These are phyloP conservation scores for Trichonephila inaurata DNA, from an alignment of 1,140 invertebrate genomes.

Conservation along the genomic window DNA sequence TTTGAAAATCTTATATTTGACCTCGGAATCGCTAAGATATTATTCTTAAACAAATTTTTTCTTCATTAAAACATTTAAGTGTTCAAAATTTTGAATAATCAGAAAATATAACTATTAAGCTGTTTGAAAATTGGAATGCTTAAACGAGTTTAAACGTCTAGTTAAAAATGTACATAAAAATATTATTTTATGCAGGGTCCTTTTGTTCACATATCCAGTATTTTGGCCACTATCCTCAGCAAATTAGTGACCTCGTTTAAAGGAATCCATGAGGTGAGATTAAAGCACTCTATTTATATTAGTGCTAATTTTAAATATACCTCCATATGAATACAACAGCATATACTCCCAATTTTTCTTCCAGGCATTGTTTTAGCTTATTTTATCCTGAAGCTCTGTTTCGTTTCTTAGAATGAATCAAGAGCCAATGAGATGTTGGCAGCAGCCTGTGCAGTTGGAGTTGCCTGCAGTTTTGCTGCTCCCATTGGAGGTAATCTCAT, in stretches of 20 bases:
- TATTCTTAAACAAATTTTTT: no score
- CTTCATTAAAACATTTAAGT: no score
- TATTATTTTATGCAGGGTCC: conserved; percentile 80
- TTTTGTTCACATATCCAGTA: conserved; percentile 91
- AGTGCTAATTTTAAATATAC: background rate
- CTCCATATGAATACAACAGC: conserved; percentile 6
- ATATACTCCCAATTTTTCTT: conserved; percentile 71
- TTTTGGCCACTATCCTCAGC: conserved; percentile 94
- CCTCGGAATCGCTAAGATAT: no score
- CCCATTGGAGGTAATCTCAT: conserved; percentile 90
- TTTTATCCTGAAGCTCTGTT: conserved; percentile 54
- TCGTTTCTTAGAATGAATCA: conserved; percentile 90
- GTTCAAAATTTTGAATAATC: no score
- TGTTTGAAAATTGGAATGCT: no score
- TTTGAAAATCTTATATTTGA: no score
- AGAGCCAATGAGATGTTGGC: conserved; percentile 96
- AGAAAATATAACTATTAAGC: no score
- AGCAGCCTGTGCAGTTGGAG: conserved; percentile 97
- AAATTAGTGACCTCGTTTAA: conserved; percentile 93
- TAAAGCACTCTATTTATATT: background rate
- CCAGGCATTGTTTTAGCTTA: conserved; percentile 48
- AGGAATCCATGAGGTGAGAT: conserved; percentile 82
- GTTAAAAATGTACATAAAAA: no score
- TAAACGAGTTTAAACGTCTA: no score
- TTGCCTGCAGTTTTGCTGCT: conserved; percentile 96